Evolutionary conservation across 1,140 invertebrate genomes (phyloP), one percentile per base, ranked within the genome.

Genomic region (Steinernema feltiae): DNA sequence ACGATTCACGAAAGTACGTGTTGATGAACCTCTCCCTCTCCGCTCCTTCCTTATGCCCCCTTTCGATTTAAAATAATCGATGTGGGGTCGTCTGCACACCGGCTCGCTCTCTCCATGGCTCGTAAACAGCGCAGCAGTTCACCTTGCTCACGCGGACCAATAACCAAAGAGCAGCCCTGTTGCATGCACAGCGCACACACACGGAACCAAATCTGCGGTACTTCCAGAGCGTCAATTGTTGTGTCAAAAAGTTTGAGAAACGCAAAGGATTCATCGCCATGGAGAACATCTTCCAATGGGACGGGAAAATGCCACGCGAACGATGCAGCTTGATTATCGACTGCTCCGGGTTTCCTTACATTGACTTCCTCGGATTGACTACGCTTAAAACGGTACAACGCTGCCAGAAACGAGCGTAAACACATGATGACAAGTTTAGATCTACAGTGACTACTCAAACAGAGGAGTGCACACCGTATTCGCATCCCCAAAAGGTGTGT

Each of bases 281-380:
- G 53, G 53, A 63, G 24, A 21, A 63, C 53, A 63, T 63, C 32
- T 78, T 74, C 73, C 71, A 72, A 32, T 69, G 71, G 41, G 77
- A 78, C 24, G 70, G 69, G n/a, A 77, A 72, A 32, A 31, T 21
- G 12, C 53, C 32, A 7, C 70, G 75, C 3, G 73, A 72, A 1
- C 30, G 77, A 31, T 78, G 77, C 48, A 81, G 73, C 30, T 69
- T 84, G 53, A 78, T 84, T 17, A 86, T 84, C 35, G 83, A 84
- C 53, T 84, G 83, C 69, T 80, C 77, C 1, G 83, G 84, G 30
- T 84, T 84, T 70, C 82, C 82, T 30, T 84, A 86, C 70, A 81
- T 84, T 27, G 83, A 84, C 72, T 85, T 82, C 73, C 48, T 84
- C 35, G 83, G 83, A 21, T 48, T 84, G 3, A 71, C 69, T 18